Percentiles rank a stretch among this genome's conserved stretches.
phyloP scores from a whole-genome alignment of 2,888 invertebrate species.

The Sphaerophoria taeniata region DNA sequence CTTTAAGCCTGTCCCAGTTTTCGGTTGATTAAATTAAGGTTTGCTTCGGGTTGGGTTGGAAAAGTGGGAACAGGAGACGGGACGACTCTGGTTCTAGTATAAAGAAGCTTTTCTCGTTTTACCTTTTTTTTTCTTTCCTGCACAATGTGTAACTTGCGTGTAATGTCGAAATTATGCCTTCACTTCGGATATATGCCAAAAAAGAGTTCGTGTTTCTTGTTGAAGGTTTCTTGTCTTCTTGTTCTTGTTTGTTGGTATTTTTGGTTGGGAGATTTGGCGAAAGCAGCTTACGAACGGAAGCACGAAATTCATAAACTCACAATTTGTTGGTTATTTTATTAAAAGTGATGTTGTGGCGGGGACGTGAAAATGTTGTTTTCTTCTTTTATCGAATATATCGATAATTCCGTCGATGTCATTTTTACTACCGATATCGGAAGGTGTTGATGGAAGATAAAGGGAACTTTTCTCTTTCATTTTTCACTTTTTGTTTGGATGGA shows the following conservation, averaged over 20 bases:
- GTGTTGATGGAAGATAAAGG: not conserved
- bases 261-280: not conserved
- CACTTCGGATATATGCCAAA: not conserved
- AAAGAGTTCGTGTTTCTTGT: not conserved
- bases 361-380: not conserved
- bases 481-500: too few species aligned
- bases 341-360: not conserved
- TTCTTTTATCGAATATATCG: not conserved
- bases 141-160: not conserved
- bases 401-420: not conserved
- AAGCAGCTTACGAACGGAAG: not conserved
- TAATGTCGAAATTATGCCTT: conserved; percentile 29
- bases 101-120: not conserved
- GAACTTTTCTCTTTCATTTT: too few species aligned
- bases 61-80: not conserved
- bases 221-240: not conserved
- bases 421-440: not conserved
- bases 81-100: too few species aligned
- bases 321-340: not conserved
- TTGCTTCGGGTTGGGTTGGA: conserved; percentile 3
- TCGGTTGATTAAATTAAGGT: conserved; percentile 51
- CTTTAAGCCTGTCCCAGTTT: conserved; percentile 26
- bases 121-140: conserved; percentile 14
- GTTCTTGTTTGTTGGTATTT: too few species aligned
- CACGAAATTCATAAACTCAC: not conserved